A percentile compares a stretch with the other conserved stretches of the same genome.
Conservation (phyloP, 2,888 invertebrate genomes). For the Synergus gifuensis region DNA sequence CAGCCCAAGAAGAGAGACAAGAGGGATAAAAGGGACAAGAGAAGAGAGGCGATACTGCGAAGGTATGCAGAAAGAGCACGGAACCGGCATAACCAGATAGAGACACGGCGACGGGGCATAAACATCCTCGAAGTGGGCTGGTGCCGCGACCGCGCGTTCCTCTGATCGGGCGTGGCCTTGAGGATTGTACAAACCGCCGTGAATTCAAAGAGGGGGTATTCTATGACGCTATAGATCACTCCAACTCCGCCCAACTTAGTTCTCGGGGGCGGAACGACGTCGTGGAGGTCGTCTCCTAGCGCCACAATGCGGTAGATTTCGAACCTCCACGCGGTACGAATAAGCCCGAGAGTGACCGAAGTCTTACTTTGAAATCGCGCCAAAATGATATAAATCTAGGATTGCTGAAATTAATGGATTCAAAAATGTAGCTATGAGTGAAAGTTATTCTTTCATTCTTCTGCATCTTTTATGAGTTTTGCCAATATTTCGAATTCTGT, state of each 20-base stretch:
- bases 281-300: constrained; percentile 63
- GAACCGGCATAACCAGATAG: constrained; percentile 70
- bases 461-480: too few relatives aligned
- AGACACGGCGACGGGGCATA: constrained; percentile 74
- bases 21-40: constrained; percentile 32
- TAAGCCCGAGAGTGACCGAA: constrained; percentile 34
- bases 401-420: neutral
- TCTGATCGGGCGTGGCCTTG: constrained; percentile 72
- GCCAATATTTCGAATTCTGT: too few relatives aligned
- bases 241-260: constrained; percentile 69
- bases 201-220: constrained; percentile 70
- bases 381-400: constrained; percentile 15
- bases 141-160: constrained; percentile 71
- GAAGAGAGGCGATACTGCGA: constrained; percentile 53
- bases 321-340: constrained; percentile 42
- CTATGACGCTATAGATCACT: constrained; percentile 78
- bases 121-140: constrained; percentile 67
- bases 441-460: too few relatives aligned
- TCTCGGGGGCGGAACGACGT: constrained; percentile 59
- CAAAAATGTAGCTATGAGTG: too few relatives aligned
- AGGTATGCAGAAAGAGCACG: constrained; percentile 50
- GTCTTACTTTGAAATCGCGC: constrained; percentile 42
- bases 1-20: constrained; percentile 50
- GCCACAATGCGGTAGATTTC: constrained; percentile 61
- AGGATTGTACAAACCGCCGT: constrained; percentile 61